These are phyloP conservation scores for Mimas tiliae DNA, from an alignment of 2,888 invertebrate genomes.

Conservation along the genomic window DNA sequence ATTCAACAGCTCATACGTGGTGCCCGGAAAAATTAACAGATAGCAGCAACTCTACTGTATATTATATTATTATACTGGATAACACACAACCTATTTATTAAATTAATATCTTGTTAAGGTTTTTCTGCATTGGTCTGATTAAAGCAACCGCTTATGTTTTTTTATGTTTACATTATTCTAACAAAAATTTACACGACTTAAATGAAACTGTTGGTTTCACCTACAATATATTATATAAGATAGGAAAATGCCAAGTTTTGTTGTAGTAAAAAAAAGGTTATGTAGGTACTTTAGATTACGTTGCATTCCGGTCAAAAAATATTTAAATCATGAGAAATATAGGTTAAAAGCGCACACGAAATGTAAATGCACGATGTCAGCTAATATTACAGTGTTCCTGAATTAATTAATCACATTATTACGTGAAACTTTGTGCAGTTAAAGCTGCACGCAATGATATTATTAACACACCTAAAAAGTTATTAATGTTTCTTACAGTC, in stretches of 20 bases:
- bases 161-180: too few relatives aligned
- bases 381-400: neutral
- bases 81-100: too few relatives aligned
- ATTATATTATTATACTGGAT: too few relatives aligned
- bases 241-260: neutral
- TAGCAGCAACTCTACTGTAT: too few relatives aligned
- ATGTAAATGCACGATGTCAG: neutral
- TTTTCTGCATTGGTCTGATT: too few relatives aligned
- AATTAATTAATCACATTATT: neutral
- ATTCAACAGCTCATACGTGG: too few relatives aligned
- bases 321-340: neutral
- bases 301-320: neutral
- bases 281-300: neutral
- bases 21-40: too few relatives aligned
- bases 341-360: neutral
- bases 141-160: too few relatives aligned
- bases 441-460: slow-evolving; percentile 7
- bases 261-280: neutral
- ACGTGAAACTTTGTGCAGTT: neutral
- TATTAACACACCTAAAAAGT: neutral
- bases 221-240: too few relatives aligned
- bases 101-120: too few relatives aligned
- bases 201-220: too few relatives aligned
- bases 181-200: too few relatives aligned
- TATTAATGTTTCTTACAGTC: neutral